Evolutionary conservation across 2,797 vertebrate species (phyloP), one percentile per base, ranked within the genome.

Genomic region (Chaenodraco wilsoni): DNA sequence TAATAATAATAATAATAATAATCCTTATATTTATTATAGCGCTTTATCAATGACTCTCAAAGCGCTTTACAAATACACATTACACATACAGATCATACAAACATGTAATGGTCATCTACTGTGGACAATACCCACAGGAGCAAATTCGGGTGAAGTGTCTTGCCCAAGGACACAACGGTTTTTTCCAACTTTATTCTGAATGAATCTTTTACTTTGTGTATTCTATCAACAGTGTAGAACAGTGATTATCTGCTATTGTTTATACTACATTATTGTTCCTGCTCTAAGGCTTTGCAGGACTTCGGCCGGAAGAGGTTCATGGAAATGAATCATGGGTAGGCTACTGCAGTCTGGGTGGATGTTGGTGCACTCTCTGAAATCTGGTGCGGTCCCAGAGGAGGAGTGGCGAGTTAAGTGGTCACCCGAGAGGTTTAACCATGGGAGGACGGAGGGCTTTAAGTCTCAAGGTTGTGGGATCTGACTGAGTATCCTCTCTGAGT

Each of bases 321-420:
- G 54, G 65, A 68, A 74, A 69, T 59, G 19, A 56, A 19, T 54
- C 40, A 55, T 17, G 50, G 49, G 74, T 27, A 27, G 23, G 27
- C 23, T 55, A 23, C 41, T 50, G 66, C 57, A 46, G 59, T 74
- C 49, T 69, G 66, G 9, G 23, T 31, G 55, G 68, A 44, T 66
- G 76, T 55, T 19, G 14, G 52, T 64, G 11, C 54, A 1, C 49
- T 58, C 54, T 80, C 68, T 49, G 46, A 81, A 84, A 85, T 70
- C 66, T 76, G 69, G 70, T 12, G 45, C 40, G 44, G 50, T 72
- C 80, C 69, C 66, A 70, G 71, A 74, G 65, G 81, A 79, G 52
- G 45, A 40, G 55, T 69, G 55, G 62, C 43, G 62, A 76, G 84
- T 84, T 74, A 84, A 85, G 62, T 78, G 79, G 63, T 72, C 60